phyloP scores from a whole-genome alignment of 2,888 invertebrate species.

The Agrochola lota region DNA sequence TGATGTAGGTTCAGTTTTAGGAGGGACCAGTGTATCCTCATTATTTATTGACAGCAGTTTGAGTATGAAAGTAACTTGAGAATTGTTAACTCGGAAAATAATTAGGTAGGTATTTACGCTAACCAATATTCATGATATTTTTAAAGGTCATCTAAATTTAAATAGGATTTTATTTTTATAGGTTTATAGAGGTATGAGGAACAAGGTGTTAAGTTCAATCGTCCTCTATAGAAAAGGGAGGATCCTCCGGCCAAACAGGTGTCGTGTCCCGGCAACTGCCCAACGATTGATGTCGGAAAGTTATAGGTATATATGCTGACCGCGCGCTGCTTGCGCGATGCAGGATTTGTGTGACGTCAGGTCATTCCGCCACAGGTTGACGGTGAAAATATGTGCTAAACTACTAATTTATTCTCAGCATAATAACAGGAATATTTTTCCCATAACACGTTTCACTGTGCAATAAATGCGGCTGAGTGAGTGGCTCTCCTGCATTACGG shows the following conservation, averaged over 20 bases:
- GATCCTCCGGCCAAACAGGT: no score
- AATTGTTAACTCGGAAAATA: not conserved
- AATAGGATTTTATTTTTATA: no score
- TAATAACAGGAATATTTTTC: not conserved
- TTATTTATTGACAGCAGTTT: not conserved
- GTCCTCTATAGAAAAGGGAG: no score
- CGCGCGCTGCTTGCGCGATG: no score
- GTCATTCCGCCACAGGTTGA: no score
- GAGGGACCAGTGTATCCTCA: not conserved
- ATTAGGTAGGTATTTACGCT: not conserved
- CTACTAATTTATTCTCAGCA: not conserved
- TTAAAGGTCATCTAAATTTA: not conserved
- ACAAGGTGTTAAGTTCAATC: no score
- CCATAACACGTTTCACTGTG: conserved; percentile 1
- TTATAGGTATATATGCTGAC: no score
- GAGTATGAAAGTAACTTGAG: not conserved
- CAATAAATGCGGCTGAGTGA: conserved; percentile 30
- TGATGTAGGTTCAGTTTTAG: not conserved
- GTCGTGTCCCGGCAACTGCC: no score
- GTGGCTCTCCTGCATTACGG: conserved; percentile 32
- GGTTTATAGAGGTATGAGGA: no score
- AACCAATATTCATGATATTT: not conserved
- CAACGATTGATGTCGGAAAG: no score
- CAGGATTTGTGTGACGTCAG: no score
- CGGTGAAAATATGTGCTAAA: not conserved